Base-by-base conservation (phyloP, 1,140 invertebrate species). In the Calycopis cecrops region DNA sequence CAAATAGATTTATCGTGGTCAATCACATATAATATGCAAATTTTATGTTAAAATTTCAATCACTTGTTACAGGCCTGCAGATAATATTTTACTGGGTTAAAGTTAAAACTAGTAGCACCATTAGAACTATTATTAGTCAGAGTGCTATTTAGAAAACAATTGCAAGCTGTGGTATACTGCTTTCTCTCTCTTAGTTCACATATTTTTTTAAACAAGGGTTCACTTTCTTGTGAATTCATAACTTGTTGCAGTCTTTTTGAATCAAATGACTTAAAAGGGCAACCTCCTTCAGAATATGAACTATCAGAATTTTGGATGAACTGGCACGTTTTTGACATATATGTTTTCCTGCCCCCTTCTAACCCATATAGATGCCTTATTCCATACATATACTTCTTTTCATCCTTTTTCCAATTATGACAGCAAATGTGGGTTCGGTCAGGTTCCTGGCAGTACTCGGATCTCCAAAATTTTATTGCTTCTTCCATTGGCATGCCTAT, bases 291-390 rank as follows among this genome's bases (percentile, higher is more conserved):
- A 50, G 85, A 88, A 60, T 73, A 88, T 17, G 88, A 63, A 34
- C 79, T 84, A 48, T 87, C 77, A 17, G 56, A 59, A 10, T 62
- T 64, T 40, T 91, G 90, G 42, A 93, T 88, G 21, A 69, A 59
- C 9, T 71, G 56, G 67, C 92, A 93, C 57, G 69, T 85, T 51
- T 90, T 89, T 18, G 89, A 89, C 37, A 73, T 78, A 57, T 94
- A 94, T 70, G 89, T 89, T 66, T 86, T 91, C 57, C 87, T 81
- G 6, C 87, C 78, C n/a, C 93, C 93, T 85, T 93, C 92, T 37
- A 93, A 79, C 1, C 93, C 93, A 86, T 93, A 94, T 70, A 93
- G 80, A 73, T 94, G 93, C 56, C 91, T 86, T 56, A 94, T 93
- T 52, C 92, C 92, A 79, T 94, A 94, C 4, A 91, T 69, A 78